Base-by-base conservation (phyloP, 2,113 vertebrate genomes). In the Haemorhous mexicanus region DNA sequence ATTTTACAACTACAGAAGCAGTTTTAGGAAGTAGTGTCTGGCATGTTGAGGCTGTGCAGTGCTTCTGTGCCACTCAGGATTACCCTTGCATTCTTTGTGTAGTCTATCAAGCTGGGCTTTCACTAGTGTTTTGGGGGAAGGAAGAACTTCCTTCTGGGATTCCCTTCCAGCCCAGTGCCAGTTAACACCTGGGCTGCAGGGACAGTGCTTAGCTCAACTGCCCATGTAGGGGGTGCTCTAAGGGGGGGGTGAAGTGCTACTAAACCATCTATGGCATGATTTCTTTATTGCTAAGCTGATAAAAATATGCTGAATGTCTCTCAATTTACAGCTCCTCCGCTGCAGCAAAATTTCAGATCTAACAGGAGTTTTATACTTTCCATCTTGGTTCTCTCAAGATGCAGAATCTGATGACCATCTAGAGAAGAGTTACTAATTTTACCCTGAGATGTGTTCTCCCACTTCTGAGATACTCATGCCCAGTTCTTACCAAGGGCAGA, bases 181-280 rank as follows among this genome's bases (percentile, higher is more conserved):
- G 20, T n/a, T 70, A 79, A 55, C 26, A 28, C 9, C 19, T 63
- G 66, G 37, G 30, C 2, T 70, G 24, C 3, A 20, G 7, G n/a
- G 23, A 59, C 35, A 55, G 6, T 28, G 58, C 18, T 83, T 75
- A 75, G 56, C 52, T 75, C 12, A 18, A 10, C 52, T 53, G 52
- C 49, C 49, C 49, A 50, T 50, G 15, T 30, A 53, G 52, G 52
- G 52, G 52, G 28, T 53, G 28, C 52, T 30, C 28, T 18, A 37
- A 44, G 13, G 3, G 9, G 9, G 4, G 5, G 1, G 4, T 1
- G 5, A 69, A 32, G n/a, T 81, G 24, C 24, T 27, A 19, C 69
- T 61, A 37, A 84, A 50, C 49, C 17, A 61, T n/a, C 35, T 11
- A 3, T 53, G 68, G 13, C 22, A n/a, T 14, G 35, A 74, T 64